Base-by-base conservation (phyloP, 2,888 invertebrate species). In the Polydesmus complanatus region DNA sequence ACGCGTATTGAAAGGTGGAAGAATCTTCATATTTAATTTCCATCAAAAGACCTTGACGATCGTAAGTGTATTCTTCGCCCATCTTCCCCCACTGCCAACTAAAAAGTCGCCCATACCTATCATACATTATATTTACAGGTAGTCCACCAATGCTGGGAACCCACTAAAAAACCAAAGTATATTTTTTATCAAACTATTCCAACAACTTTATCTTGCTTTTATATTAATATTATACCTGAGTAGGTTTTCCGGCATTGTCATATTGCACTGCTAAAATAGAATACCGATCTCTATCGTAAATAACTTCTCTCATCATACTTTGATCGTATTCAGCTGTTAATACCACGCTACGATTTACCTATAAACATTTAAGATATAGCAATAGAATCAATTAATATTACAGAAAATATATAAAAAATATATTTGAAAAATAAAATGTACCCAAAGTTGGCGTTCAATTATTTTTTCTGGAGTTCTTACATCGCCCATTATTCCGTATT, bases 311-410 rank as follows among this genome's bases (percentile, higher is more conserved):
- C 67, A 90, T 88, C 52, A 86, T 86, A 64, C 87, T 87, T 72
- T 93, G 89, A 72, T 96, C 92, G 70, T 92, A 94, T 73, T 94
- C 92, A 56, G 95, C 85, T 19, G 91, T 90, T 47, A 96, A 78
- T 0, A 93, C 84, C 68, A 90, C 83, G 3, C 88, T 85, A 65
- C 88, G 86, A 73, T 96, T 96, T 3, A 95, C 90, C 88, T 90
- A 70, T 61, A 52, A 54, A 25, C 19, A 59, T 27, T 37, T 14
- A 37, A 37, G 8, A 14, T 37, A 37, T 8, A 37, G 37, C 37
- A 37, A 37, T 37, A 37, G 37, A 37, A 37, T 37, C 5, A 37
- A 37, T 37, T 37, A 37, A 37, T 11, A 19, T 21, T 52, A 3
- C 52, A 52, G n/a, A 52, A 5, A 3, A 23, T 52, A 23, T 11